These are phyloP conservation scores for Caenorhabditis angaria DNA, from an alignment of 2,888 invertebrate species.

Conservation along the genomic window DNA sequence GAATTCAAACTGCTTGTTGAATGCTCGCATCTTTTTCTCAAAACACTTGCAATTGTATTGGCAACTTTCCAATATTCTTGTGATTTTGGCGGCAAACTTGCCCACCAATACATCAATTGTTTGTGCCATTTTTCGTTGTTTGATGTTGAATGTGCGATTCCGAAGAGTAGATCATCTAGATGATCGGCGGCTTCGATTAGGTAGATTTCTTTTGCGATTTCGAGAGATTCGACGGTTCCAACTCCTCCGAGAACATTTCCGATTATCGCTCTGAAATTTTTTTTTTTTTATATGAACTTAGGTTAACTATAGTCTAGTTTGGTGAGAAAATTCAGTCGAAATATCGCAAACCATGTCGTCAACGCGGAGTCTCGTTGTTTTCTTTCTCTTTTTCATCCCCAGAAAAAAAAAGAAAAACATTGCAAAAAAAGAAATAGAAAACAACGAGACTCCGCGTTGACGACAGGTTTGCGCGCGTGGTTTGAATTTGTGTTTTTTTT, in stretches of 20 bases:
- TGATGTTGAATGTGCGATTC: slow-evolving; percentile 40
- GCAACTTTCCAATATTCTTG: slow-evolving; percentile 53
- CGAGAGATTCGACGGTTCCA: slow-evolving; percentile 47
- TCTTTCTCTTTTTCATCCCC: no score
- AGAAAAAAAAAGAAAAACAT: no score
- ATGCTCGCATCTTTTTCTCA: slow-evolving; percentile 52
- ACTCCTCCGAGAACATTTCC: slow-evolving; percentile 50
- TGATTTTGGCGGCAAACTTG: slow-evolving; percentile 1
- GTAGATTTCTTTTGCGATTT: slow-evolving; percentile 43
- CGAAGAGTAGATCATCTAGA: slow-evolving; percentile 49
- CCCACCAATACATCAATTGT: slow-evolving; percentile 53
- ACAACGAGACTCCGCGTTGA: no score
- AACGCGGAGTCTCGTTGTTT: no score
- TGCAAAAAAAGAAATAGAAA: no score
- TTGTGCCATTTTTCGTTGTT: slow-evolving; percentile 55
- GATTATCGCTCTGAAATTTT: slow-evolving; percentile 35
- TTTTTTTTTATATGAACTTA: no score
- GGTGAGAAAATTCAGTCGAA: no score
- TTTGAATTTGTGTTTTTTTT: no score
- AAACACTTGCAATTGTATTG: slow-evolving; percentile 53
- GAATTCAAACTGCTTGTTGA: slow-evolving; percentile 48
- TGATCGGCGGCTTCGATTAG: slow-evolving; percentile 38
- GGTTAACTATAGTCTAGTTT: no score
- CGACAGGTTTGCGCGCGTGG: no score
- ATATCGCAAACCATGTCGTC: no score